Percentiles rank a stretch among this genome's conserved stretches.
Evolutionary conservation across 2,113 vertebrate genomes (phyloP).

Genomic region (Girardinichthys multiradiatus): DNA sequence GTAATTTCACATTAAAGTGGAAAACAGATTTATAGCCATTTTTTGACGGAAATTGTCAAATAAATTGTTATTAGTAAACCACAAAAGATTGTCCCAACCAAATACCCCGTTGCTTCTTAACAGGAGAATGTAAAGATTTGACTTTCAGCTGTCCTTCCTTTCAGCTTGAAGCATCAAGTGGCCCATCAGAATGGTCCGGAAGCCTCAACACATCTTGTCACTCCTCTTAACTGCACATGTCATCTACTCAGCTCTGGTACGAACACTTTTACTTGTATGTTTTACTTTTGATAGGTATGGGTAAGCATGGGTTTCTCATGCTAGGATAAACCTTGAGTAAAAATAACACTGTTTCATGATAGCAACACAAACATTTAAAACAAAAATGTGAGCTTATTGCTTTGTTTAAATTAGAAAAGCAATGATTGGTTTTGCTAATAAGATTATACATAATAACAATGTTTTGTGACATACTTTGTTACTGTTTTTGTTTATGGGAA

Average conservation of each 20-base stretch:
- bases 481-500: not conserved
- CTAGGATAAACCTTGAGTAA: too few species aligned
- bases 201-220: conserved; percentile 39
- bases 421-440: too few species aligned
- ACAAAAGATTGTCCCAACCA: too few species aligned
- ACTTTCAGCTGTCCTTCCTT: not conserved
- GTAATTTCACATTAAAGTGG: not conserved
- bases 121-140: not conserved
- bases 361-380: too few species aligned
- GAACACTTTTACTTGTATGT: conserved; percentile 9
- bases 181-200: conserved; percentile 66
- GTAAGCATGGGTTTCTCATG: too few species aligned
- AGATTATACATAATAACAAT: not conserved
- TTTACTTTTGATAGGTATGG: not conserved
- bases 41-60: not conserved
- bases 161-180: conserved; percentile 39
- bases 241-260: conserved; percentile 69
- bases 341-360: too few species aligned
- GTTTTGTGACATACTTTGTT: not conserved
- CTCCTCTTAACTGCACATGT: conserved; percentile 60
- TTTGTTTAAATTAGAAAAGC: too few species aligned
- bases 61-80: not conserved
- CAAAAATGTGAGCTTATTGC: too few species aligned
- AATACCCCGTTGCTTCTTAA: too few species aligned
- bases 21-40: not conserved